Percentiles rank a stretch among this genome's conserved stretches.
phyloP scores from a whole-genome alignment of 2,113 vertebrate genomes.

The Isurus oxyrinchus region DNA sequence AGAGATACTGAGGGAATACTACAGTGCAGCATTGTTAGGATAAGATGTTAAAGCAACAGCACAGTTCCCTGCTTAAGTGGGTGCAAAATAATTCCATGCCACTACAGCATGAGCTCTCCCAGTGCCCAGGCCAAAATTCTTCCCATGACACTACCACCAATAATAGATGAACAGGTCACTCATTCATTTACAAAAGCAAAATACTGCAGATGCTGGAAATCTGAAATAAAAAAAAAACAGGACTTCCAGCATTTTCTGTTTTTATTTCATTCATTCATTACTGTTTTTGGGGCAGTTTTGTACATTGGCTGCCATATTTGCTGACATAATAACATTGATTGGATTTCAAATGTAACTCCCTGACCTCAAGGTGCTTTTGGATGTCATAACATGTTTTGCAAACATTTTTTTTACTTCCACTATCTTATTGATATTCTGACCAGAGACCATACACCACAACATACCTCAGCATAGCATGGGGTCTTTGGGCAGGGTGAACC shows the following conservation, averaged over 20 bases:
- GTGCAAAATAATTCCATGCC: background rate
- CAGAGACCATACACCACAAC: background rate
- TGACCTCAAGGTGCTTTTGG: background rate
- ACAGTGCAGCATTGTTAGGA: background rate
- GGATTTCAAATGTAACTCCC: background rate
- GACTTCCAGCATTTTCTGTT: background rate
- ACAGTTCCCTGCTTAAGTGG: background rate
- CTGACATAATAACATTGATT: background rate
- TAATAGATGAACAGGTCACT: background rate
- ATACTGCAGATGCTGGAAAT: background rate
- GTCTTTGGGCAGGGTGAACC: constrained; percentile 69
- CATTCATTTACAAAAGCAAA: background rate
- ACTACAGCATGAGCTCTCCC: background rate
- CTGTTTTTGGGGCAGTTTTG: background rate
- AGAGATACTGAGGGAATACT: background rate
- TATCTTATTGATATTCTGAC: background rate
- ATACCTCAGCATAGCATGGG: constrained; percentile 79
- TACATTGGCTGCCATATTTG: no score
- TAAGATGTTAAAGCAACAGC: background rate
- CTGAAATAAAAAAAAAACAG: background rate
- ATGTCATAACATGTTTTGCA: background rate
- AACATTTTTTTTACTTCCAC: background rate
- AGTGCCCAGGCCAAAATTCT: background rate
- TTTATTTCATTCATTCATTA: background rate
- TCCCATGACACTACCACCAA: background rate